Evolutionary conservation across 2,888 invertebrate genomes (phyloP), one percentile per base, ranked within the genome.

Genomic region (Lasioglossum villosulum): DNA sequence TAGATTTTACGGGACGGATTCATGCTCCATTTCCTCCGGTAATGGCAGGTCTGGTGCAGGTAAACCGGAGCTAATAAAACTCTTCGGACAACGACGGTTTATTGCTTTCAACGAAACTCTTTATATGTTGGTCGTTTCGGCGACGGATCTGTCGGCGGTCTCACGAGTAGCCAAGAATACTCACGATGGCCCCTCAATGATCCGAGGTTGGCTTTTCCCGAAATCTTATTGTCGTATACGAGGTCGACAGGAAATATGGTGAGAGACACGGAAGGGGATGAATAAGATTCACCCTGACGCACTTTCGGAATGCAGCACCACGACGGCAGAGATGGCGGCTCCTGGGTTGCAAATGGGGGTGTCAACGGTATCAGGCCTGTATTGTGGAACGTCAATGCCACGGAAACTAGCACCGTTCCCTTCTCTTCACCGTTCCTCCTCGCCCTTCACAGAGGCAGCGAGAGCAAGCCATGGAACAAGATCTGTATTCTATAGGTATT

Each of bases 381-480:
- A 95, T 95, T 95, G 95, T 95, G 91, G 89, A 88, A 91, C 93
- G 93, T 94, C 94, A 94, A 95, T 95, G 94, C 93, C 90, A 92
- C 94, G 94, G 94, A 95, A 95, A 94, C 94, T 94, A 93, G 94
- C 93, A 93, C 91, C 94, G 88, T 85, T 89, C 90, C 90, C 92
- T 88, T 90, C 90, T 87, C 84, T 75, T 74, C 80, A 73, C 68
- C 68, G 79, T 77, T 82, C 83, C 77, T 45, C 66, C 34, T 30
- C 30, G 4, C 66, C 66, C 81, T 84, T 83, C 78, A 85, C 86
- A 75, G 70, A 73, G 75, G 72, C 71, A 75, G 78, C 77, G 68
- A 80, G 72, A 52, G 8, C 56, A 68, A 73, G 8, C 56, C 39
- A 42, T 56, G 80, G 45, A 86, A 80, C 82, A 86, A 87, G 85